phyloP scores from a whole-genome alignment of 2,113 vertebrate species.

The Ictalurus furcatus region DNA sequence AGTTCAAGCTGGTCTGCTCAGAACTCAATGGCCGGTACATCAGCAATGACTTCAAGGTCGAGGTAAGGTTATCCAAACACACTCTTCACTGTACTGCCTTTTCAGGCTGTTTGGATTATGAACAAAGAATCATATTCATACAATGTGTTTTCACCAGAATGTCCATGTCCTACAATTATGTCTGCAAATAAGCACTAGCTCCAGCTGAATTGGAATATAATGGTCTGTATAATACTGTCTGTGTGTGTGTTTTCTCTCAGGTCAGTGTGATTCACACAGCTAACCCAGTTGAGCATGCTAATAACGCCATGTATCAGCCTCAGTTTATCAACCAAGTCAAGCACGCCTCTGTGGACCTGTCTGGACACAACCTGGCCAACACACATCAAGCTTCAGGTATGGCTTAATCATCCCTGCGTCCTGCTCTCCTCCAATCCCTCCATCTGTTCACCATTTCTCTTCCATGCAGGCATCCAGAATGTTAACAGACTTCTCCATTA shows the following conservation, averaged over 20 bases:
- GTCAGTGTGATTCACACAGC: slow-evolving; percentile 95
- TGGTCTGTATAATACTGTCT: not conserved
- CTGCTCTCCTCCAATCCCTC: slow-evolving; percentile 10
- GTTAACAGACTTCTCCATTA: not conserved
- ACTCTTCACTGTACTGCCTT: not conserved
- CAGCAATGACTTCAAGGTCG: slow-evolving; percentile 95
- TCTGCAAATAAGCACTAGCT: not conserved
- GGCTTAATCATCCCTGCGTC: not conserved
- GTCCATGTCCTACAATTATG: not conserved
- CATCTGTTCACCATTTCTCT: slow-evolving; percentile 33
- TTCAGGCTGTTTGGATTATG: not conserved
- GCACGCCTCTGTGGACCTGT: slow-evolving; percentile 90
- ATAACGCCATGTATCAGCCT: slow-evolving; percentile 87
- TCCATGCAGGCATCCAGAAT: not conserved
- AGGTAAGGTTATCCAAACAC: slow-evolving; percentile 76
- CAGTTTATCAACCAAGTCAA: slow-evolving; percentile 93
- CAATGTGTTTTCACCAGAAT: not conserved
- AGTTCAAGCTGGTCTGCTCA: slow-evolving; percentile 92
- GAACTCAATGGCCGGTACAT: slow-evolving; percentile 96
- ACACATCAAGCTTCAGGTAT: slow-evolving; percentile 91
- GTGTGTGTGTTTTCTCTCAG: slow-evolving; percentile 64
- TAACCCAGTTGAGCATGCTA: slow-evolving; percentile 83
- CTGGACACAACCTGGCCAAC: slow-evolving; percentile 91
- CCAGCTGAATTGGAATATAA: not conserved
- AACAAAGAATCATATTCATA: not conserved